Evolutionary conservation across 1,140 invertebrate genomes (phyloP), one percentile per base, ranked within the genome.

Genomic region (Scaptomyza pallida): DNA sequence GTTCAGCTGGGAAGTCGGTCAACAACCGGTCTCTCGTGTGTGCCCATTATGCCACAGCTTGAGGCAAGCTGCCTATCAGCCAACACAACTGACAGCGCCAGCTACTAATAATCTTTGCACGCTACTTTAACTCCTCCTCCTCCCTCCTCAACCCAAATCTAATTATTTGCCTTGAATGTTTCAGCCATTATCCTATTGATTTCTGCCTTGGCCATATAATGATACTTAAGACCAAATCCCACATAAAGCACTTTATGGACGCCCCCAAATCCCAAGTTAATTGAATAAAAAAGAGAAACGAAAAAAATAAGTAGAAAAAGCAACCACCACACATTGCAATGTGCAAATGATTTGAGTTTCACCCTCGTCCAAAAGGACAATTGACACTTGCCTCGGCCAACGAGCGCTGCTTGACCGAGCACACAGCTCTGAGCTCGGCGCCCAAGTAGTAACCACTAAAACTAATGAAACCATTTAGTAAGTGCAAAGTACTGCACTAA

Each of bases 401-500:
- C 37, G 26, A 30, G 15, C 50, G 15, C 50, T 62, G 64, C 69
- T 72, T 75, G 73, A 65, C 64, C 63, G 73, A 61, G 55, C 47
- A 26, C 5, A 26, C 23, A 6, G 6, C n/a, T 13, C 19, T 45
- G 51, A 26, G 21, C 3, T 5, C 23, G 12, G 12, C 33, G 21
- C 50, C 19, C 51, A 33, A 30, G 26, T 48, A 26, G 61, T 88
- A 88, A 86, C 81, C 82, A 82, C 82, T 83, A 70, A 88, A 70
- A 76, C 78, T 88, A 88, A 89, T 88, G 82, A 88, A 88, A 82
- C 75, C 82, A 88, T 88, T 88, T 81, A 71, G 76, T 68, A 52
- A 78, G 77, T 72, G 71, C 75, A 68, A 81, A 62, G 70, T 60
- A 68, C 52, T 43, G 51, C n/a, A 30, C 45, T n/a, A 48, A 17